Evolutionary conservation across 2,113 vertebrate genomes (phyloP).

Genomic region (Crotalus horridus): DNA sequence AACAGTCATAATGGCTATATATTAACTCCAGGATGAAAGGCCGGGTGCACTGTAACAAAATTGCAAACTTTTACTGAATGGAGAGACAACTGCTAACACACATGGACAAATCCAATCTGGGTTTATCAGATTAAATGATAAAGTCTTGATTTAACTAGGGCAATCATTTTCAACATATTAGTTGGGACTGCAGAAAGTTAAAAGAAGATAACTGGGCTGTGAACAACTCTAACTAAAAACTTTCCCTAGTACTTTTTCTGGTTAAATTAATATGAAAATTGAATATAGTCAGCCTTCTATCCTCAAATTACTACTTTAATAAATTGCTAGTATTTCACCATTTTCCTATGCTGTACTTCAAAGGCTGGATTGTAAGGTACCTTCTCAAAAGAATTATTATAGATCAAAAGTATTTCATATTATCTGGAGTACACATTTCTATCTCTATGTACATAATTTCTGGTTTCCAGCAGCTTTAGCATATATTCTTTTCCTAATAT

Average conservation of each 20-base stretch:
- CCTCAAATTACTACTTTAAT: slow-evolving; percentile 30
- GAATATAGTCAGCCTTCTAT: slow-evolving; percentile 29
- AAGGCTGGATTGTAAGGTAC: slow-evolving; percentile 43
- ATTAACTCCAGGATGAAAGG: neutral
- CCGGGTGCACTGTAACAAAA: neutral
- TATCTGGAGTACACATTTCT: slow-evolving; percentile 35
- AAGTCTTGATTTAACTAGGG: neutral
- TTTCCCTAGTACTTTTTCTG: slow-evolving; percentile 32
- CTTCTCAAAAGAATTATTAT: slow-evolving; percentile 39
- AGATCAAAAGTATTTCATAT: slow-evolving; percentile 35
- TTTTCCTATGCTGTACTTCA: slow-evolving; percentile 33
- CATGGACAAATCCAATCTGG: neutral
- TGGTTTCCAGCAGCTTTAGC: slow-evolving; percentile 45
- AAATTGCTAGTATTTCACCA: slow-evolving; percentile 10
- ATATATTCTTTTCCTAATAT: slow-evolving; percentile 54
- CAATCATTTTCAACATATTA: neutral
- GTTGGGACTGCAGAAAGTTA: neutral
- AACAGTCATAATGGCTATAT: neutral
- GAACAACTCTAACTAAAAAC: neutral
- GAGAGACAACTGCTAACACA: neutral
- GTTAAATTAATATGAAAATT: slow-evolving; percentile 45
- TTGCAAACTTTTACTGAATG: neutral
- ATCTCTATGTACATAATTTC: slow-evolving; percentile 27
- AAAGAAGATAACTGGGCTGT: neutral
- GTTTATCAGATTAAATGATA: neutral